A percentile compares a stretch with the other conserved stretches of the same genome.
Conservation (phyloP, 2,113 vertebrate species). For the Dasyornis broadbenti region DNA sequence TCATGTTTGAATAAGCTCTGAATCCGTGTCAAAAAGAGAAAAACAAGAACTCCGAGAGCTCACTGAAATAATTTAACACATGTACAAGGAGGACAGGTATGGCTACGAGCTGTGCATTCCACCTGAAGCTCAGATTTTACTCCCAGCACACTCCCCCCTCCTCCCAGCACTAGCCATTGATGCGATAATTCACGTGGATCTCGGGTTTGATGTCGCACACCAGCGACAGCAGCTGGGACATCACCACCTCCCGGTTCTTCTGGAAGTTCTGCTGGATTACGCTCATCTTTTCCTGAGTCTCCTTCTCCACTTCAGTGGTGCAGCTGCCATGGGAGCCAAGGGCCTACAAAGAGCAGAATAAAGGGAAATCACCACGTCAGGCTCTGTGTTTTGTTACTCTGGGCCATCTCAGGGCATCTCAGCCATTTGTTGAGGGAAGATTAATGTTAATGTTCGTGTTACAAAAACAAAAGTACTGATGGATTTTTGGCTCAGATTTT, state of each 20-base stretch:
- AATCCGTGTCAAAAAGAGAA: not conserved
- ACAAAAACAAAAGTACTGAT: not conserved
- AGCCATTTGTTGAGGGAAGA: not conserved
- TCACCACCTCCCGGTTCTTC: conserved; percentile 83
- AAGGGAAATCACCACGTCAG: not conserved
- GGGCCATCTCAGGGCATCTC: not conserved
- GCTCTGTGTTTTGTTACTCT: not conserved
- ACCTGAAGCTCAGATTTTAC: not conserved
- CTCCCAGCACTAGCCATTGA: conserved; percentile 77
- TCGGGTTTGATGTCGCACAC: conserved; percentile 92
- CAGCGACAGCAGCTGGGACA: conserved; percentile 82
- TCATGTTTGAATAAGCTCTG: conserved; percentile 1
- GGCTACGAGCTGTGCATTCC: conserved; percentile 16
- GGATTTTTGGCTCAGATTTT: not conserved
- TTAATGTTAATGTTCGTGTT: not conserved
- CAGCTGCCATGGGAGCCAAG: conserved; percentile 94
- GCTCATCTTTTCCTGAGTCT: conserved; percentile 85
- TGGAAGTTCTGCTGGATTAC: conserved; percentile 85
- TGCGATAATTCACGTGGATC: conserved; percentile 91
- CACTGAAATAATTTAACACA: conserved; percentile 64
- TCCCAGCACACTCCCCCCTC: not conserved
- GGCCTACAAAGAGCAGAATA: conserved; percentile 66
- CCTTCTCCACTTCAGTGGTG: conserved; percentile 91
- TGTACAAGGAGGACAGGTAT: conserved; percentile 1
- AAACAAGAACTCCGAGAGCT: not conserved